These are phyloP conservation scores for Hyperoplus lanceolatus DNA, from an alignment of 2,797 vertebrate genomes.

Conservation along the genomic window DNA sequence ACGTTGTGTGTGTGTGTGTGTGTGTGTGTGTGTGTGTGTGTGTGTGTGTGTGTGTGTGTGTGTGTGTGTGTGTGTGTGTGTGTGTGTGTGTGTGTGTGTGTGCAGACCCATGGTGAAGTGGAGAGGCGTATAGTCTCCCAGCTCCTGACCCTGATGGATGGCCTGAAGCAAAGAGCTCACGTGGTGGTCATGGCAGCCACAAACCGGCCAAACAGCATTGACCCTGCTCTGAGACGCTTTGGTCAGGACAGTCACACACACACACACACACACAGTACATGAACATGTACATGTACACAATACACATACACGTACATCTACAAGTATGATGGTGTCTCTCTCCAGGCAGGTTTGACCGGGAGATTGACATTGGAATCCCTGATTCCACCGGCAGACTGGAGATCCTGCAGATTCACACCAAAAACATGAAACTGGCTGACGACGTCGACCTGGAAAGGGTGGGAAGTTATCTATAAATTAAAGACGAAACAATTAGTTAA, in stretches of 20 bases:
- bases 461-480: conserved; percentile 16
- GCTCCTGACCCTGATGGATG: conserved; percentile 96
- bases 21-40: conserved; percentile 12
- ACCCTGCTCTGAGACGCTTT: conserved; percentile 93
- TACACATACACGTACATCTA: not conserved
- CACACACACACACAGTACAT: not conserved
- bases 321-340: conserved; percentile 16
- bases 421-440: conserved; percentile 96
- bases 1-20: conserved; percentile 1
- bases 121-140: conserved; percentile 97
- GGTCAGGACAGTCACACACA: conserved; percentile 81
- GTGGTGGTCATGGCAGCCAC: conserved; percentile 98
- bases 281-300: not conserved
- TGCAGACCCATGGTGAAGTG: conserved; percentile 95
- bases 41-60: conserved; percentile 1
- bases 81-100: conserved; percentile 31
- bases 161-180: conserved; percentile 95
- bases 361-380: conserved; percentile 97
- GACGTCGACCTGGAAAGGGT: conserved; percentile 97
- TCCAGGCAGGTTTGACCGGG: conserved; percentile 95
- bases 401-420: conserved; percentile 97
- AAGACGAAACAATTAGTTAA: not conserved
- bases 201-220: conserved; percentile 97
- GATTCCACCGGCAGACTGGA: conserved; percentile 95
- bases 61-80: conserved; percentile 2